A percentile compares a stretch with the other conserved stretches of the same genome.
Evolutionary conservation across 2,113 vertebrate species (phyloP).

Genomic region (Nycticryphes semicollaris): DNA sequence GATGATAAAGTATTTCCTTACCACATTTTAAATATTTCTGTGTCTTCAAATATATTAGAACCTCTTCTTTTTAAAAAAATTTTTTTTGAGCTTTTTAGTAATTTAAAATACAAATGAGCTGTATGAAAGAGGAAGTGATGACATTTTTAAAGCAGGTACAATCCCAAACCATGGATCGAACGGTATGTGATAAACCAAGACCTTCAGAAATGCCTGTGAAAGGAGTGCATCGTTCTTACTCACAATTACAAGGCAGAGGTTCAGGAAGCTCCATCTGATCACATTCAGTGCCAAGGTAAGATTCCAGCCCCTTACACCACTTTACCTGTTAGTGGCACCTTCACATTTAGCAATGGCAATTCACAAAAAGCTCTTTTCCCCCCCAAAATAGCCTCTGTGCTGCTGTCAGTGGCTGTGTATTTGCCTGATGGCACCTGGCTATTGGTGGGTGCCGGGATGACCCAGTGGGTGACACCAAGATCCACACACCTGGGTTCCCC

Average conservation of each 20-base stretch:
- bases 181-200: neutral
- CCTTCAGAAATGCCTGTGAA: neutral
- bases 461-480: neutral
- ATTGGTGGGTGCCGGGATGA: neutral
- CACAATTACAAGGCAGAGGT: neutral
- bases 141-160: neutral
- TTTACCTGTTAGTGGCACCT: neutral
- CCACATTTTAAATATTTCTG: neutral
- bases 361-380: neutral
- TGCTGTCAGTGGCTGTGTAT: neutral
- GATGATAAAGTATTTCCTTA: neutral
- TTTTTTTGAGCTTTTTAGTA: accelerated
- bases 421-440: neutral
- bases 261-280: neutral
- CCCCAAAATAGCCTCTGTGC: neutral
- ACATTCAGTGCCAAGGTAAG: neutral
- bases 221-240: neutral
- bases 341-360: neutral
- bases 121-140: neutral
- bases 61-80: neutral
- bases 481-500: neutral
- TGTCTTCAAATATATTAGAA: neutral
- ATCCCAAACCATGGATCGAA: neutral
- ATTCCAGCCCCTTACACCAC: neutral
- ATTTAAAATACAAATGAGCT: neutral